Conservation (phyloP, 2,888 invertebrate species). For the Gymnosoma rotundatum region DNA sequence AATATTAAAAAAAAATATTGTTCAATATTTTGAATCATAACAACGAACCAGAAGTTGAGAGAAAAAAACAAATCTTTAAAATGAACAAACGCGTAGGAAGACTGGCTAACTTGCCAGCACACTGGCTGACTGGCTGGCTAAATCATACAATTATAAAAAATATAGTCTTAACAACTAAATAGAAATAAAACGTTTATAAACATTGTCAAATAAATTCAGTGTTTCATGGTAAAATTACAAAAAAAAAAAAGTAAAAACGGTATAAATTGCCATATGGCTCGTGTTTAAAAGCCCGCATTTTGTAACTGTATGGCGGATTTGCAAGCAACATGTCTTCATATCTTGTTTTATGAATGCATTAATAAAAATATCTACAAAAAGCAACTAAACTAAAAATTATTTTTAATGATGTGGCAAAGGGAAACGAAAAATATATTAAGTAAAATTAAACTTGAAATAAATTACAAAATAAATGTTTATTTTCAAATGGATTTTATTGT, state of each 20-base stretch:
- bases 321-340: constrained; percentile 8
- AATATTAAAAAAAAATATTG: constrained; percentile 17
- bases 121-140: constrained; percentile 15
- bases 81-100: constrained; percentile 48
- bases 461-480: constrained; percentile 43
- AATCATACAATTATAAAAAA: constrained; percentile 28
- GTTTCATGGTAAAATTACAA: constrained; percentile 34
- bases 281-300: constrained; percentile 48
- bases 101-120: constrained; percentile 2
- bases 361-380: not conserved
- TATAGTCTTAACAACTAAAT: constrained; percentile 61
- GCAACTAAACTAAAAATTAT: constrained; percentile 31
- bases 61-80: constrained; percentile 25
- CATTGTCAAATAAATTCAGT: constrained; percentile 61
- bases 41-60: not conserved
- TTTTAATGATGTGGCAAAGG: constrained; percentile 61
- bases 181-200: constrained; percentile 67
- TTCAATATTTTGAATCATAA: constrained; percentile 34
- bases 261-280: constrained; percentile 48
- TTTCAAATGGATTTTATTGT: constrained; percentile 7
- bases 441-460: constrained; percentile 65
- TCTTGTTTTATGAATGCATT: not conserved
- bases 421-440: constrained; percentile 31
- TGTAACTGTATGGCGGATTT: constrained; percentile 2
- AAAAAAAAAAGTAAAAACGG: not conserved